phyloP scores from a whole-genome alignment of 2,113 vertebrate species.

The Nyctereutes procyonoides region DNA sequence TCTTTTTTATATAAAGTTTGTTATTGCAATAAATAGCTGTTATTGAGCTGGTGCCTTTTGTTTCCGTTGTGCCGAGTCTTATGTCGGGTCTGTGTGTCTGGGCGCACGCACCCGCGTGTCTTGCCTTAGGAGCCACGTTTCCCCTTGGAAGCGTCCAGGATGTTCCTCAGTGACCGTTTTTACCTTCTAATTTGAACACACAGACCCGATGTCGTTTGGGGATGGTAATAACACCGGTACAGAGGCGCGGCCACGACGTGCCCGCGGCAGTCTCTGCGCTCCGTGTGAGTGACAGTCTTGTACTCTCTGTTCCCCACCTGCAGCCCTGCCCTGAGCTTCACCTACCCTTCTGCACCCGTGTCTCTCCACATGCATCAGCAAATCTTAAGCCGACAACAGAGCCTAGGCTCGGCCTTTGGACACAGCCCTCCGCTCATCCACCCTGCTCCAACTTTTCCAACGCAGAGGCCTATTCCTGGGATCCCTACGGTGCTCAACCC shows the following conservation, averaged over 20 bases:
- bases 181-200: background rate
- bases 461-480: slow-evolving; percentile 95
- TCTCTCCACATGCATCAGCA: slow-evolving; percentile 98
- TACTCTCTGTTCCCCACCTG: background rate
- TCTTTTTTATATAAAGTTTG: slow-evolving; percentile 88
- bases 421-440: slow-evolving; percentile 98
- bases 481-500: slow-evolving; percentile 94
- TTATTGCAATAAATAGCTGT: slow-evolving; percentile 90
- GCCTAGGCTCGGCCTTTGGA: slow-evolving; percentile 96
- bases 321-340: slow-evolving; percentile 97
- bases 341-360: slow-evolving; percentile 96
- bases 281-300: background rate
- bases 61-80: slow-evolving; percentile 77
- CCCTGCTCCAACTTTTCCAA: slow-evolving; percentile 95
- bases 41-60: slow-evolving; percentile 85
- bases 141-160: slow-evolving; percentile 30
- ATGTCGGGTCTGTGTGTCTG: slow-evolving; percentile 44
- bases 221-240: background rate
- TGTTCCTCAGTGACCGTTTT: background rate
- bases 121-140: slow-evolving; percentile 41
- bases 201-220: background rate
- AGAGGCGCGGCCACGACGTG: fast-evolving
- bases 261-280: background rate
- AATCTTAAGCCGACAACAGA: slow-evolving; percentile 95
- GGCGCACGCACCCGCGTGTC: background rate